Evolutionary conservation across 2,888 invertebrate species (phyloP).

Genomic region (Chymomyza amoena): DNA sequence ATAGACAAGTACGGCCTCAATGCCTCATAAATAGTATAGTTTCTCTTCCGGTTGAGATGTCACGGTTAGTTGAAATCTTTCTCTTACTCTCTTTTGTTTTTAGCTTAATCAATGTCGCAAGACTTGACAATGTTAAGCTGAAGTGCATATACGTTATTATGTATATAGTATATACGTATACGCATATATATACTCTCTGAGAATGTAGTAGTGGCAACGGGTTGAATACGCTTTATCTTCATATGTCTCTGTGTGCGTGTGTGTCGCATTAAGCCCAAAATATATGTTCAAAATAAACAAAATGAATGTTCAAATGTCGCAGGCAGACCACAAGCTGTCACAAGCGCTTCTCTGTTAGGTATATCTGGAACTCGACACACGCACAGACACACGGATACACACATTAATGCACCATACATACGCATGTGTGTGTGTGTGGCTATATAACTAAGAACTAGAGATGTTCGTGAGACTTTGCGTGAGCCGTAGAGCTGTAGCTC

Average conservation of each 20-base stretch:
- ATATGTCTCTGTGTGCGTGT: constrained; percentile 30
- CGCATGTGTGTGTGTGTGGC: not conserved
- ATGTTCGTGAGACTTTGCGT: no score
- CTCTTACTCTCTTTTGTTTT: not conserved
- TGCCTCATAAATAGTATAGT: not conserved
- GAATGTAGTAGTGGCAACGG: not conserved
- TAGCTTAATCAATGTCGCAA: not conserved
- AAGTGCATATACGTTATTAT: not conserved
- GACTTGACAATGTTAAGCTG: not conserved
- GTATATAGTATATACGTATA: not conserved
- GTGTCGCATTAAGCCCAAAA: constrained; percentile 47
- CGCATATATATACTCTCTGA: not conserved
- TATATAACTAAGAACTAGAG: not conserved
- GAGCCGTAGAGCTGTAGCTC: no score
- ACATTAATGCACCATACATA: constrained; percentile 23
- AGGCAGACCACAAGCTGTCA: constrained; percentile 75
- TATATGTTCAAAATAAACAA: constrained; percentile 65
- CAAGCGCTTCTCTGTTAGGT: constrained; percentile 41
- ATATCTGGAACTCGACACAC: constrained; percentile 34
- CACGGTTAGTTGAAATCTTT: not conserved
- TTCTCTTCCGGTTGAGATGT: not conserved
- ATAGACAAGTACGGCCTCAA: no score
- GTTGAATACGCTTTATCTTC: not conserved
- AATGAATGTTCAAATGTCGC: constrained; percentile 73
- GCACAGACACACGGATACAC: not conserved